Evolutionary conservation across 2,113 vertebrate genomes (phyloP).

Genomic region (Ammodytes dubius): DNA sequence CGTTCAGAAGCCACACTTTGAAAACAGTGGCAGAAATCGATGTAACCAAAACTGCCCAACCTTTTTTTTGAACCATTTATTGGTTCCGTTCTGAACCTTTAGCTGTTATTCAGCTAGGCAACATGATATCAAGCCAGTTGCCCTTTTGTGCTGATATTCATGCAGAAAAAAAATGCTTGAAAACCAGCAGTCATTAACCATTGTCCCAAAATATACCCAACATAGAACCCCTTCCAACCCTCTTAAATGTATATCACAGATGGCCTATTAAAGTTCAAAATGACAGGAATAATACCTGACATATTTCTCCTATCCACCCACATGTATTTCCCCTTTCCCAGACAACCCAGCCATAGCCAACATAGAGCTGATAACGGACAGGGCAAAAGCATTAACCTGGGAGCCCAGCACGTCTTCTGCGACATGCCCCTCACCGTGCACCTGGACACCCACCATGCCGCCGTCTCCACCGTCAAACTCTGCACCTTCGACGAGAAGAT

Average conservation of each 20-base stretch:
- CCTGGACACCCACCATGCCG: slow-evolving; percentile 79
- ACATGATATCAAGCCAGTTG: not conserved
- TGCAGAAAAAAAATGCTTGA: not conserved
- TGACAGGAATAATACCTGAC: not conserved
- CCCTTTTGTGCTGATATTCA: not conserved
- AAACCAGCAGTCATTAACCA: not conserved
- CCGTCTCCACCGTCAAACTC: slow-evolving; percentile 88
- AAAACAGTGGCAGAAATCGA: not conserved
- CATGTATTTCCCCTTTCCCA: slow-evolving; percentile 3
- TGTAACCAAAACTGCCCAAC: not conserved
- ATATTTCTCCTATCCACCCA: not conserved
- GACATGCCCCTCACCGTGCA: slow-evolving; percentile 92
- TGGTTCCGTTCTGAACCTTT: not conserved
- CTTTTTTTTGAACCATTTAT: too few species aligned
- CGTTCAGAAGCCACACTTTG: not conserved
- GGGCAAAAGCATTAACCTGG: slow-evolving; percentile 87
- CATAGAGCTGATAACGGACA: slow-evolving; percentile 89
- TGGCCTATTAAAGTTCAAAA: not conserved
- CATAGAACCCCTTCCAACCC: not conserved
- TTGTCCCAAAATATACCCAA: not conserved
- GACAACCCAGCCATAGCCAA: slow-evolving; percentile 86
- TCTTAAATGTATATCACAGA: not conserved
- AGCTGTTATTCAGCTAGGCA: not conserved
- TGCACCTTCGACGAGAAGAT: slow-evolving; percentile 95
- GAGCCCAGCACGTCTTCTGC: slow-evolving; percentile 91